phyloP scores from a whole-genome alignment of 2,888 invertebrate species.

The Mesodorylaimus sp. region DNA sequence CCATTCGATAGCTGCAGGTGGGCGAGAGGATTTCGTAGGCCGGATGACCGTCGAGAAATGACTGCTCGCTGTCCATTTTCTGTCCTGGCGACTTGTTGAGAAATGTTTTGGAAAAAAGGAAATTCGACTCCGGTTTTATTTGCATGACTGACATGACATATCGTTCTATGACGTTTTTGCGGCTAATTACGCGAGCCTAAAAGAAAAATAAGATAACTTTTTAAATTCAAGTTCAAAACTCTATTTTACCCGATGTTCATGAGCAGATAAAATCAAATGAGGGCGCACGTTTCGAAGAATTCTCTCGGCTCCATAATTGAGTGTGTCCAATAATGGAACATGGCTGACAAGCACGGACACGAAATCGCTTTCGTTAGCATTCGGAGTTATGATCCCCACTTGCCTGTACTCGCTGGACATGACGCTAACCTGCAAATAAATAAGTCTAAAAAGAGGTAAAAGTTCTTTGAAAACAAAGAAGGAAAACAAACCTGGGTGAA shows the following conservation, averaged over 20 bases:
- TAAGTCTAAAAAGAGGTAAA: background rate
- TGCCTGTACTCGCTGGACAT: too few species aligned
- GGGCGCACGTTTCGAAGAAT: slow-evolving; percentile 14
- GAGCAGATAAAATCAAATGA: slow-evolving; percentile 34
- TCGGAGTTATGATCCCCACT: too few species aligned
- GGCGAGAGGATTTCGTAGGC: slow-evolving; percentile 67
- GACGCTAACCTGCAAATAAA: too few species aligned
- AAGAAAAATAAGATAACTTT: background rate
- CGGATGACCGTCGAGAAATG: too few species aligned
- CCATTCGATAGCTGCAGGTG: slow-evolving; percentile 91
- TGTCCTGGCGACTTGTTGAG: too few species aligned
- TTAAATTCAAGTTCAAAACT: background rate
- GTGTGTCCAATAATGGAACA: background rate
- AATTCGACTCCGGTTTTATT: slow-evolving; percentile 8
- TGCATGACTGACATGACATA: background rate
- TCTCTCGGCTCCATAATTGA: background rate
- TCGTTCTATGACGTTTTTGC: background rate
- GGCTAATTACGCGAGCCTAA: background rate
- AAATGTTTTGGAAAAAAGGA: too few species aligned
- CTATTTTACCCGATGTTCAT: slow-evolving; percentile 33
- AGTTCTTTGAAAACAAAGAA: background rate
- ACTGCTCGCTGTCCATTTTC: too few species aligned
- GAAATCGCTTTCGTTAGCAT: too few species aligned
- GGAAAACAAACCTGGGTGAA: background rate
- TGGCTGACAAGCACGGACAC: background rate